Percentiles rank a stretch among this genome's conserved stretches.
Evolutionary conservation across 2,113 vertebrate genomes (phyloP).

Genomic region (Pica pica): DNA sequence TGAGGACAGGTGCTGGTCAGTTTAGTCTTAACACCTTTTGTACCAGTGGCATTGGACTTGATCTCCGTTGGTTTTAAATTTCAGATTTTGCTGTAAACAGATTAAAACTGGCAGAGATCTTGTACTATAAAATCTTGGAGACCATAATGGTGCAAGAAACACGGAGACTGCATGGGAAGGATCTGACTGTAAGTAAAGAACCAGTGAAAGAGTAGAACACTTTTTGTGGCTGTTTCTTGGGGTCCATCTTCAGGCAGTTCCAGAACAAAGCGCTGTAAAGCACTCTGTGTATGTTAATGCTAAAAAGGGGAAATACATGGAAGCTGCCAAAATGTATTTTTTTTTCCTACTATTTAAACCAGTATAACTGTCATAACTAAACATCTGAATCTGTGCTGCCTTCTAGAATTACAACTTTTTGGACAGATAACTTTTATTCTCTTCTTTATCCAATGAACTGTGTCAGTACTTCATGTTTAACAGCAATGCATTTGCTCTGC

Average conservation of each 20-base stretch:
- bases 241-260: neutral
- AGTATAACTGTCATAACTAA: neutral
- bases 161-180: constrained; percentile 88
- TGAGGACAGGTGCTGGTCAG: neutral
- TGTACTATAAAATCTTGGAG: constrained; percentile 96
- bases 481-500: neutral
- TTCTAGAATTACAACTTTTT: neutral
- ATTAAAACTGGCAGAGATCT: constrained; percentile 91
- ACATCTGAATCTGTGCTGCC: neutral
- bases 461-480: neutral
- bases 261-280: neutral
- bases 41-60: neutral
- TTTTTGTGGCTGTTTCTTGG: neutral
- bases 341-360: neutral
- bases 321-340: neutral
- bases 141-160: constrained; percentile 89
- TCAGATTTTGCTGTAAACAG: constrained; percentile 95
- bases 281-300: neutral
- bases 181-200: constrained; percentile 87
- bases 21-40: neutral
- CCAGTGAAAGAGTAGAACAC: neutral
- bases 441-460: neutral
- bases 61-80: constrained; percentile 23
- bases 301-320: neutral
- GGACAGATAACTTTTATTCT: neutral